Evolutionary conservation across 2,797 vertebrate species (phyloP), one percentile per base, ranked within the genome.

Genomic region (Oryzias sinensis): DNA sequence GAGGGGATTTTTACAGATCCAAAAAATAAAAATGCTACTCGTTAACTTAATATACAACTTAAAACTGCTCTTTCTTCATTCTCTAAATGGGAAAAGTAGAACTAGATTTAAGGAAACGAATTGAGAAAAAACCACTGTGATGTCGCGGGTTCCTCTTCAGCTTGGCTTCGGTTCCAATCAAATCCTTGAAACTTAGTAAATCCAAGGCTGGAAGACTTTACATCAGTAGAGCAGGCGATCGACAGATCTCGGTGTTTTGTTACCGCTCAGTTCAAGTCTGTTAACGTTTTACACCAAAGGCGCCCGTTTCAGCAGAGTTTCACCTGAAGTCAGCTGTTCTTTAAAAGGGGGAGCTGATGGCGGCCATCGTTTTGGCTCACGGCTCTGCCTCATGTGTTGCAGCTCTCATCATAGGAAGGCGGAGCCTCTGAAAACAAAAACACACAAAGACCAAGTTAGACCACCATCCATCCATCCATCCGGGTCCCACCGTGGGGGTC

Each of bases 331-430:
- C 1, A 53, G 25, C 25, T 11, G 41, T 67, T 54, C 43, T 48
- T 54, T 40, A 49, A 41, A 46, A 44, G 5, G 1, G n/a, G 46
- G n/a, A 59, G 37, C 0, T 16, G 24, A 29, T 37, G 0, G 0
- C 17, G 8, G 0, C 64, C 22, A 16, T 16, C 51, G 47, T 40
- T 49, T 16, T 43, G 14, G 25, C 27, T 41, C 44, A 56, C 50
- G 33, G 3, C 9, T 65, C 43, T 64, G 24, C 50, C 61, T 88
- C 76, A 87, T 77, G 89, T 90, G 78, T 90, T 92, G 58, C 91
- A 96, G 88, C 93, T 97, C 77, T 94, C 93, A 16, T 95, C 92
- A 0, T 98, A 98, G 45, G 95, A 91, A 0, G 96, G 96, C 22
- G 96, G 96, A 0, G 95, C 92, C 47, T 94, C 96, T 98, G 90